A percentile compares a stretch with the other conserved stretches of the same genome.
Evolutionary conservation across 1,140 invertebrate genomes (phyloP).

Genomic region (Pogonus chalceus): DNA sequence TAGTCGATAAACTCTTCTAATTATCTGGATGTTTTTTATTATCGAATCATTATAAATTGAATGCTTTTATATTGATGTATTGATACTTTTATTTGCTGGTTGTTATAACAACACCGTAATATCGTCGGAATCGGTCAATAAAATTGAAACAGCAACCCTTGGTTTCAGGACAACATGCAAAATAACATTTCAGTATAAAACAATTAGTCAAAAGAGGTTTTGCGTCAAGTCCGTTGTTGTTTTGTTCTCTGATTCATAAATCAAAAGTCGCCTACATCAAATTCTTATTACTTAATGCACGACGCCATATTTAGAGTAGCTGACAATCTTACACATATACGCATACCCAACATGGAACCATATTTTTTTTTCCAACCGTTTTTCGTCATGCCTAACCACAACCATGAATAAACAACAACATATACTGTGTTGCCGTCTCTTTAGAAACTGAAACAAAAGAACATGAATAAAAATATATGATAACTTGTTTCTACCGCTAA

Average conservation of each 20-base stretch:
- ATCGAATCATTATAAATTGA: no score
- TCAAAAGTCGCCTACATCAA: neutral
- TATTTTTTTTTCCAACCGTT: no score
- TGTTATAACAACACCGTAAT: no score
- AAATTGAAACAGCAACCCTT: no score
- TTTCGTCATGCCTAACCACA: neutral
- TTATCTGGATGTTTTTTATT: no score
- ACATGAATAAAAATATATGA: constrained; percentile 1
- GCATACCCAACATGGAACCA: no score
- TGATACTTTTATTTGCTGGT: no score
- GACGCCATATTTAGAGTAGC: neutral
- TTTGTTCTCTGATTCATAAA: constrained; percentile 1
- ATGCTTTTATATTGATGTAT: no score
- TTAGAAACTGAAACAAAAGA: neutral
- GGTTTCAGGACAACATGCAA: no score
- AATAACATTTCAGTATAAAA: neutral
- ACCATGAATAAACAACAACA: neutral
- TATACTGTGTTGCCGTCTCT: neutral
- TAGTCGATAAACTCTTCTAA: no score
- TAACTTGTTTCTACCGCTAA: neutral
- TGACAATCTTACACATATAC: neutral
- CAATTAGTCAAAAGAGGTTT: constrained; percentile 3
- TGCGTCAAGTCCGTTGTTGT: neutral
- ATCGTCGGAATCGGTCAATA: no score
- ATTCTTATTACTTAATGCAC: constrained; percentile 4